phyloP scores from a whole-genome alignment of 1,140 invertebrate species.

The Oryctes rhinoceros region DNA sequence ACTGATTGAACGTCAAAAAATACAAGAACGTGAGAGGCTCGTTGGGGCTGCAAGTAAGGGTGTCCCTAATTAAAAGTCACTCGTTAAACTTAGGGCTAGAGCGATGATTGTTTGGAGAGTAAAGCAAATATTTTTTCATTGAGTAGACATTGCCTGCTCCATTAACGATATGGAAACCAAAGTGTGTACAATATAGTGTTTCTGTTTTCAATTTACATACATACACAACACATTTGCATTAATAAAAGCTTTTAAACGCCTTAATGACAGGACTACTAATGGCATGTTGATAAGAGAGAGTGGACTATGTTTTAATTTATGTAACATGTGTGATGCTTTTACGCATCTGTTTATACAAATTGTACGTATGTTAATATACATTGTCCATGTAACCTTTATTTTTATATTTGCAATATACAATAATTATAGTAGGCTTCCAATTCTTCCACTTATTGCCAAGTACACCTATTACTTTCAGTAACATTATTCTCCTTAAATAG shows the following conservation, averaged over 20 bases:
- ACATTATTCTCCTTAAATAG: too few species aligned
- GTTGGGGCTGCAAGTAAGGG: too few species aligned
- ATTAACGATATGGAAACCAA: slow-evolving; percentile 5
- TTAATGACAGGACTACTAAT: background rate
- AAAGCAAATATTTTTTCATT: background rate
- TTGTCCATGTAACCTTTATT: too few species aligned
- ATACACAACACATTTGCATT: background rate
- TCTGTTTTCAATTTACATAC: slow-evolving; percentile 6
- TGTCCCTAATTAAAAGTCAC: background rate
- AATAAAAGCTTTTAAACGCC: background rate
- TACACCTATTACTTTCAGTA: too few species aligned
- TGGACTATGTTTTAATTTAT: background rate
- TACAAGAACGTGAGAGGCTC: background rate
- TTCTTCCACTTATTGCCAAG: too few species aligned
- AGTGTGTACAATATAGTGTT: background rate
- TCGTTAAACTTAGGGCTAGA: background rate
- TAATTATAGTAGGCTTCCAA: too few species aligned
- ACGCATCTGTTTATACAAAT: too few species aligned
- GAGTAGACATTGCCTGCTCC: background rate
- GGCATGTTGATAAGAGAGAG: background rate
- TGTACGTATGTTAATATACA: too few species aligned
- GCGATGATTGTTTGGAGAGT: background rate
- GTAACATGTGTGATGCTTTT: too few species aligned
- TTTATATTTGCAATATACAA: too few species aligned
- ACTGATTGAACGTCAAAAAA: background rate